Conservation (phyloP, 2,797 vertebrate species). For the Xiphophorus birchmanni region DNA sequence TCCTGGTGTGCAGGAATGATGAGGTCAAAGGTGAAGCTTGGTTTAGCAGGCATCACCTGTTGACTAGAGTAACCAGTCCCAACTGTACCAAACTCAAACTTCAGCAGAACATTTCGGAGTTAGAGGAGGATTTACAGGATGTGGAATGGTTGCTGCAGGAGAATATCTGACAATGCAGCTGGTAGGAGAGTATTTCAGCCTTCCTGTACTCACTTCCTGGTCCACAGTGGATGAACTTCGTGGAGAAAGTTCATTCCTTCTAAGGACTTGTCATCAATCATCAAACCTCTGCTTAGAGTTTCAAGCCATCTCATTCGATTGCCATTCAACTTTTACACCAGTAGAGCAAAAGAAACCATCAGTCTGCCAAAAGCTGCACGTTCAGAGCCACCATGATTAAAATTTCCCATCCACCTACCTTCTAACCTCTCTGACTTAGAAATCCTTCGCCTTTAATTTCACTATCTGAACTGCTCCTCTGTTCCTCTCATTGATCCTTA, state of each 20-base stretch:
- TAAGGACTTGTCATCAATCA: slow-evolving; percentile 78
- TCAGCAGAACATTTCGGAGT: slow-evolving; percentile 10
- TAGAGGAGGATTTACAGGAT: slow-evolving; percentile 57
- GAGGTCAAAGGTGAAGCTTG: background rate
- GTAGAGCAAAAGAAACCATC: background rate
- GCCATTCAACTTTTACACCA: background rate
- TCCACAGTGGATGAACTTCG: slow-evolving; percentile 73
- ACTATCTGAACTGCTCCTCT: slow-evolving; percentile 57
- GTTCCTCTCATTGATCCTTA: slow-evolving; percentile 61
- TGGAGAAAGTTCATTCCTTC: slow-evolving; percentile 77
- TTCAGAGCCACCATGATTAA: slow-evolving; percentile 24
- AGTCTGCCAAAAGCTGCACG: background rate
- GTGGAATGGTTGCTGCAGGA: slow-evolving; percentile 52
- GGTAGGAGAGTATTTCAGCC: slow-evolving; percentile 66
- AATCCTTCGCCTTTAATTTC: slow-evolving; percentile 62
- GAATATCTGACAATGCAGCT: slow-evolving; percentile 22
- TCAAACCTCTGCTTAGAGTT: slow-evolving; percentile 29
- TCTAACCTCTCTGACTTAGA: slow-evolving; percentile 44
- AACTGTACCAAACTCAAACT: background rate
- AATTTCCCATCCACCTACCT: slow-evolving; percentile 45
- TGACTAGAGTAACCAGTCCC: background rate
- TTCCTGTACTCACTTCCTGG: slow-evolving; percentile 52
- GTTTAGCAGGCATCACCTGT: background rate
- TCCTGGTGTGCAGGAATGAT: background rate
- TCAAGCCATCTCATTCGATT: background rate